Evolutionary conservation across 1,140 invertebrate genomes (phyloP), one percentile per base, ranked within the genome.

Genomic region (Drosophila kanapiae): DNA sequence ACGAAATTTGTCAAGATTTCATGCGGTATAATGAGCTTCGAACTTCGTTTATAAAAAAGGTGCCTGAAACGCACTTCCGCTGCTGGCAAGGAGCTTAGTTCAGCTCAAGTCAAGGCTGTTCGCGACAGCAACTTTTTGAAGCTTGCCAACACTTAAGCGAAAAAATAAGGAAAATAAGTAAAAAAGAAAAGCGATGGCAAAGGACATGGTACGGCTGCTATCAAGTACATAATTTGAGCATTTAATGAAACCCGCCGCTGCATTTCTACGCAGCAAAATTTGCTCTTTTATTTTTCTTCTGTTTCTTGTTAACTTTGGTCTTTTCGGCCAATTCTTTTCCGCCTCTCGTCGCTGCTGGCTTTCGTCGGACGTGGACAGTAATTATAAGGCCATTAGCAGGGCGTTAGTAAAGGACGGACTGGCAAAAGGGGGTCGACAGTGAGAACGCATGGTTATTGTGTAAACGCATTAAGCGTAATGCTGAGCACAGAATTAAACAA

Each of bases 371-470:
- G 72, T 83, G 80, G 83, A 83, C 84, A 87, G 84, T 87, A 87
- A 87, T 87, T 87, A 87, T 87, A 87, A 88, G 84, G 85, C 84
- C 80, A 87, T 87, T 87, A 87, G 84, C 80, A 81, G 68, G 58
- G 69, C 78, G 75, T 76, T 61, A 56, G 51, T 38, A 53, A 16
- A 23, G 40, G 53, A 11, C 10, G 7, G 16, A 18, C 23, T 8
- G 10, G 33, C 10, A 4, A n/a, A 13, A 2, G 45, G 8, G 23
- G 10, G 31, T 37, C 40, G 37, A 16, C 31, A 49, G 47, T 45
- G 48, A 31, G 43, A 57, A 69, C 80, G 84, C 84, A 88, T 88
- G 85, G 84, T 90, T 84, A 84, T 88, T 88, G 84, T 88, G 84
- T 84, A 84, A 88, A 84, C 78, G 80, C 84, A 88, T 88, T 88